Conservation (phyloP, 2,888 invertebrate species). For the Philonicus albiceps region DNA sequence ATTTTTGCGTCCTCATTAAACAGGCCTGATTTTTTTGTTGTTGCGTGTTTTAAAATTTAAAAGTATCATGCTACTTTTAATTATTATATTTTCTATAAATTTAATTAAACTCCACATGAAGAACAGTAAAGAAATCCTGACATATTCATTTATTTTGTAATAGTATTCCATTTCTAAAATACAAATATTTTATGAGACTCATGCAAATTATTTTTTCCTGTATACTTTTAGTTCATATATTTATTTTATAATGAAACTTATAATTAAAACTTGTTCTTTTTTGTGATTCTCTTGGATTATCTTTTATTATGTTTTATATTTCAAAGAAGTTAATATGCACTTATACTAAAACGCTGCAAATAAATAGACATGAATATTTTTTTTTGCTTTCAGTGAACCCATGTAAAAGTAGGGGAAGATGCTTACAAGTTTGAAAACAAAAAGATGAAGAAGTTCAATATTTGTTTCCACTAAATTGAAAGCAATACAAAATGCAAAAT, state of each 20-base stretch:
- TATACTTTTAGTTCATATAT: not conserved
- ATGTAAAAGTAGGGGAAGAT: not conserved
- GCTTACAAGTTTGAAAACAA: no score
- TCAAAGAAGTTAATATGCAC: not conserved
- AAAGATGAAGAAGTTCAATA: no score
- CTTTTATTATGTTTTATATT: not conserved
- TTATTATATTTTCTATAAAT: not conserved
- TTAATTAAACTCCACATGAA: not conserved
- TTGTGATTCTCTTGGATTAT: not conserved
- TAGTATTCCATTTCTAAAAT: not conserved
- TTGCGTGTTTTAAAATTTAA: not conserved
- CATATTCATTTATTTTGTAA: not conserved
- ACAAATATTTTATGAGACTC: not conserved
- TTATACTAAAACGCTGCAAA: not conserved
- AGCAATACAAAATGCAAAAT: no score
- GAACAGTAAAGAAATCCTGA: not conserved
- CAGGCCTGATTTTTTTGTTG: not conserved
- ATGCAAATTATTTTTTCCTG: not conserved
- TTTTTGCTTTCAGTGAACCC: no score
- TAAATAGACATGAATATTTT: not conserved
- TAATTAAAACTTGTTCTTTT: not conserved
- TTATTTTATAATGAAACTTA: not conserved
- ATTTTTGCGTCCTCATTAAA: not conserved
- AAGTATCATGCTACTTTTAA: not conserved
- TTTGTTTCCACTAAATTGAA: no score